Evolutionary conservation across 2,797 vertebrate species (phyloP), one percentile per base, ranked within the genome.

Genomic region (Darevskia nairensis): DNA sequence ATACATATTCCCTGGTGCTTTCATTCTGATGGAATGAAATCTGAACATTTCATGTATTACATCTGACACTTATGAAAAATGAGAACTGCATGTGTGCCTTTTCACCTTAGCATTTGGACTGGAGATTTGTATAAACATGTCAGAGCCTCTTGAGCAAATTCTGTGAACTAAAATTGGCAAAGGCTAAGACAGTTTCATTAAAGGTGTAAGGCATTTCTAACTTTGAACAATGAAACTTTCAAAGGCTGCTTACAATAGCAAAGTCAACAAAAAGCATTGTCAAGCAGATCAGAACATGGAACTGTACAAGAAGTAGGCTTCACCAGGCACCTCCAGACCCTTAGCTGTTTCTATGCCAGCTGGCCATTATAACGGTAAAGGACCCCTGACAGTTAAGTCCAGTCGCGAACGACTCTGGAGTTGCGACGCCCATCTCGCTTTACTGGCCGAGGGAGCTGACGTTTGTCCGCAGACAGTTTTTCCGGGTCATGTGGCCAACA

Each of bases 121-220:
- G 6, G 15, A 29, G 46, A 79, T 79, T 79, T 79, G 46, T 78
- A 50, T 17, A 50, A 79, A n/a, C 29, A 55, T 29, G 46, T 79
- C 46, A 79, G 46, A 79, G 19, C 17, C 77, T 79, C 77, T n/a
- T n/a, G 77, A 55, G 15, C 77, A 79, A 55, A 79, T 79, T 7
- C 46, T 55, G 44, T 8, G 86, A 90, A 93, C 92, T 92, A 86
- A 87, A 83, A 6, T 66, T 92, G 90, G 90, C 91, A 93, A 91
- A 92, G 69, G 35, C 13, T 90, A 86, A 94, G 92, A 92, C 90
- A 91, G 84, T 92, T 92, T 92, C 92, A 89, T 79, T 55, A 92
- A 85, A 93, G 66, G 23, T 91, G 92, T 91, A 82, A 93, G 66
- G 90, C 89, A 76, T 72, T 85, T 78, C 90, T 50, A 66, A 64